Base-by-base conservation (phyloP, 2,113 vertebrate genomes). In the Chionomys nivalis region DNA sequence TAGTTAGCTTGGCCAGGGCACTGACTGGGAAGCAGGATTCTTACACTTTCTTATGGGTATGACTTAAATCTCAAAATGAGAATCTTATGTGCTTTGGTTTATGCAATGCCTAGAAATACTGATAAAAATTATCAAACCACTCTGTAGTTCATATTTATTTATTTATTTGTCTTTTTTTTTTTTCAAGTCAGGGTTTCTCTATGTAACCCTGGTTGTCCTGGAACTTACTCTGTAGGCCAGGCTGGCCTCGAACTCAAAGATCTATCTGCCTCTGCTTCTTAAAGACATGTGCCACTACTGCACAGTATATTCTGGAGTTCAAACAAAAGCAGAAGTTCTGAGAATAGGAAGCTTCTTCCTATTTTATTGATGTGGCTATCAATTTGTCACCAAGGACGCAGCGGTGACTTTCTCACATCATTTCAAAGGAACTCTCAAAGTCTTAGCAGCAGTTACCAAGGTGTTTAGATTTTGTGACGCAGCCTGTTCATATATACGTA, bases 391-490 rank as follows among this genome's bases (percentile, higher is more conserved):
- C 47, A 42, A 33, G 39, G 61, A 10, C 19, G 31, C 52, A 76
- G 58, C 26, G 28, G 24, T 89, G 91, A 42, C 47, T 79, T 78
- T 73, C 44, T 95, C 17, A 78, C 28, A 24, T 96, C 3, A 87
- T 49, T 87, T 6, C 55, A 68, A 75, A 94, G 24, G 82, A 89
- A 52, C 23, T 47, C 42, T 49, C 47, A 5, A 91, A 63, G 3
- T 68, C 63, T 55, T 21, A 70, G 36, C 6, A 52, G 36, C 28
- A 78, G 10, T 89, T 90, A 66, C 8, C 75, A 76, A 52, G 9
- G 36, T 83, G n/a, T 77, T 94, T 95, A 52, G 63, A 85, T 76
- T 93, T 73, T 79, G 78, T 58, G n/a, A 83, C 75, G n/a, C 79
- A 77, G 47, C 31, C 47, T 94, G 33, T n/a, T 91, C n/a, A 7